Base-by-base conservation (phyloP, 1,140 invertebrate species). In the Antheraea mylitta region DNA sequence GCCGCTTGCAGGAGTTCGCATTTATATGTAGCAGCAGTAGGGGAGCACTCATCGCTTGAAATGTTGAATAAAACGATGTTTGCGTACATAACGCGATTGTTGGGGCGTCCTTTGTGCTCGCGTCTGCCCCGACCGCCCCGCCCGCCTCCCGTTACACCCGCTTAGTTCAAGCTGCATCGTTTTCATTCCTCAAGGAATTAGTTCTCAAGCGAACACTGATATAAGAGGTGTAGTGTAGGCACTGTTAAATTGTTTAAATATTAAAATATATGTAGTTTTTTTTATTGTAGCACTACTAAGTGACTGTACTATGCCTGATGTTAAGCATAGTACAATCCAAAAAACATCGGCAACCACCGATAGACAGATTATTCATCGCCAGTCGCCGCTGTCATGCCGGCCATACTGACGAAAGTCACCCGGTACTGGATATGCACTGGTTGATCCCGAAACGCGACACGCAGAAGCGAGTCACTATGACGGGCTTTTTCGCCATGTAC, bases 181-280 rank as follows among this genome's bases (percentile, higher is more conserved):
- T 73, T 70, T 60, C 70, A 73, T 77, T 70, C 75, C 69, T 72
- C 67, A 61, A 72, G 73, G 73, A 77, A 77, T 77, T 74, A 77
- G 72, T 72, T 77, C 68, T 59, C 16, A 48, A 48, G 19, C n/a
- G 62, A 58, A 58, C 45, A 58, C 48, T 64, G 66, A 73, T 58
- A 53, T 69, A 58, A 10, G 64, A 66, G 9, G n/a, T 62, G 16
- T 36, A 66, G 30, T 60, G 18, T 61, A 61, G 6, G 7, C 59
- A 61, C 18, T 19, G 19, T 61, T 11, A 42, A 42, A 42, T 9
- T 42, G 38, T 42, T 42, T 42, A 42, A 42, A 42, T 9, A 3
- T 11, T 9, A 42, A 11, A 42, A 9, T 3, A 4, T 42, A 9
- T 42, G 38, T 42, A 9, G 37, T 38, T 38, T 38, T 6, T 38